Base-by-base conservation (phyloP, 1,140 invertebrate species). In the Conus betulinus region DNA sequence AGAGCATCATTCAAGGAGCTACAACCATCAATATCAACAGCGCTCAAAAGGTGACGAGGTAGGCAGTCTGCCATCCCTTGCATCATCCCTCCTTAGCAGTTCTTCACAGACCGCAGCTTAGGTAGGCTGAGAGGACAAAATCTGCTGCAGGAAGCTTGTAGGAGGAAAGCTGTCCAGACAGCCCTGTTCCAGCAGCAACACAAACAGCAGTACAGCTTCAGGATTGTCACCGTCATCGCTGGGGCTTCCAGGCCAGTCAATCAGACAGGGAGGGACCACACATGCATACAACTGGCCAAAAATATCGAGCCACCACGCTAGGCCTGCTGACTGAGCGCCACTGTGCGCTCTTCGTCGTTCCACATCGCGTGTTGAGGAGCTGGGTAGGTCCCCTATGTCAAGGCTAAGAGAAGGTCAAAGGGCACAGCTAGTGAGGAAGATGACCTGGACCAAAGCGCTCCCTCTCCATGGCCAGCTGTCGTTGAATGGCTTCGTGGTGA, bases 401-500 rank as follows among this genome's bases (percentile, higher is more conserved):
- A n/a, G 67, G 15, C 82, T 5, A 55, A 11, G 83, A 7, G 8
- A 15, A 25, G 63, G 27, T 27, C 20, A 25, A 57, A 20, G 39
- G 17, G 63, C 63, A 7, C 1, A 20, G 86, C 52, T 87, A 93
- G 81, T 93, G 93, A 15, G 91, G 91, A 11, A 91, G 90, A 76
- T 92, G 93, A 7, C 91, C 87, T 20, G 93, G 90, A 13, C 93
- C 93, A 89, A 88, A 93, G 67, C 94, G 82, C 78, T 94, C 94
- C 82, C 94, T 90, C 67, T 98, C 98, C 95, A 98, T 94, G 23
- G 95, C 92, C 93, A 98, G 96, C 92, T 98, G 97, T 90, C 98
- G 96, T 94, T 98, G 97, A 52, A 98, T 94, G 92, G 98, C 97
- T 94, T 98, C 98, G 92, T 98, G 97, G 82, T 95, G 95, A 87